A percentile compares a stretch with the other conserved stretches of the same genome.
Evolutionary conservation across 2,113 vertebrate species (phyloP).

Genomic region (Sprattus sprattus): DNA sequence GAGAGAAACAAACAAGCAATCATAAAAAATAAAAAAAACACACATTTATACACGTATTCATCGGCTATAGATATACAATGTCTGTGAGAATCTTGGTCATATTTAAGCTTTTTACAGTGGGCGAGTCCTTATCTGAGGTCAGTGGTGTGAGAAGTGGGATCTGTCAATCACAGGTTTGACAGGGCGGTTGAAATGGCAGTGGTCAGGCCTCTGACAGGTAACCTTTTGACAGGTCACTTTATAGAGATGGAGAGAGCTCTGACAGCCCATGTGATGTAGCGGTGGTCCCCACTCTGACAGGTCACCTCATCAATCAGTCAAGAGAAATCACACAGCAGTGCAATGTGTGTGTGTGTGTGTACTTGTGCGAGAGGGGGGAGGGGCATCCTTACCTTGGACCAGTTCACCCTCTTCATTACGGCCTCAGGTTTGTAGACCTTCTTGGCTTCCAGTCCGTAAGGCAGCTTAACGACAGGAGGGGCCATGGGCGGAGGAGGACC

Average conservation of each 20-base stretch:
- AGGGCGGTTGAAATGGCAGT: neutral
- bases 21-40: neutral
- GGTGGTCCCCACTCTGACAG: neutral
- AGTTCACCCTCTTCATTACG: conserved; percentile 93
- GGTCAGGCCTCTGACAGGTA: neutral
- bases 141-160: neutral
- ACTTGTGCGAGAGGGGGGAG: neutral
- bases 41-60: neutral
- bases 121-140: neutral
- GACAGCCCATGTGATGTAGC: neutral
- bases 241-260: neutral
- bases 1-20: neutral
- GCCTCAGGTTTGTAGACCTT: conserved; percentile 87
- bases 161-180: neutral
- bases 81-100: neutral
- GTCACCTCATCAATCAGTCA: conserved; percentile 2
- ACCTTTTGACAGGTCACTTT: conserved; percentile 10
- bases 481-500: conserved; percentile 69
- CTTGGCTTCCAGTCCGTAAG: conserved; percentile 90
- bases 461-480: conserved; percentile 70
- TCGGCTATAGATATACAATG: neutral
- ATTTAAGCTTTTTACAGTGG: neutral
- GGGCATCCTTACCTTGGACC: conserved; percentile 88
- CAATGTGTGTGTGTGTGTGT: neutral
- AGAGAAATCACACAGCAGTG: neutral